phyloP scores from a whole-genome alignment of 2,797 vertebrate genomes.

The Pseudotriccus pelzelni region DNA sequence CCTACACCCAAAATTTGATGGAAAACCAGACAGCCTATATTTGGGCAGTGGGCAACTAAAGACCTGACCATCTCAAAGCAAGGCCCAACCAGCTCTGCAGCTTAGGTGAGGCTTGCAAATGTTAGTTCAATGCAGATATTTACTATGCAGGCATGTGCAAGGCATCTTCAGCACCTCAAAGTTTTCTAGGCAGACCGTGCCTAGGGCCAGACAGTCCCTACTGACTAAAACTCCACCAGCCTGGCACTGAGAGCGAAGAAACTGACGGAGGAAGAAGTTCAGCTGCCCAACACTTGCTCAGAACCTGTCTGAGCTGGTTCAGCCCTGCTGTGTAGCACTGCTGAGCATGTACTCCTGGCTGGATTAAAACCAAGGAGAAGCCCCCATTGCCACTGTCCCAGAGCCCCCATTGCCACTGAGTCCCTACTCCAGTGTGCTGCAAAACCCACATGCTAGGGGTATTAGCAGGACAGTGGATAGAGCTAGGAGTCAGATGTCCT shows the following conservation, averaged over 20 bases:
- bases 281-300: neutral
- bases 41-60: neutral
- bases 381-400: neutral
- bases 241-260: neutral
- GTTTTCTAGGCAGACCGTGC: neutral
- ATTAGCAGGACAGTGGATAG: neutral
- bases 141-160: rapidly evolving
- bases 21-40: neutral
- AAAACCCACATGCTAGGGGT: neutral
- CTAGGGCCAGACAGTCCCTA: neutral
- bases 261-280: neutral
- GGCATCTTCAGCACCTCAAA: neutral
- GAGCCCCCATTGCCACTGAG: neutral
- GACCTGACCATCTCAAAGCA: neutral
- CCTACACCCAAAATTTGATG: neutral
- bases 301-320: neutral
- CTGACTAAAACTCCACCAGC: too few relatives aligned
- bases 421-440: neutral
- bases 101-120: neutral
- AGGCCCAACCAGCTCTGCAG: neutral
- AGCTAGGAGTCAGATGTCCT: neutral
- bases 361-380: neutral
- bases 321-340: neutral
- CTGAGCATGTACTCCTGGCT: neutral
- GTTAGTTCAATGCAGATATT: neutral